Conservation (phyloP, 2,113 vertebrate genomes). For the Tylochromis polylepis region DNA sequence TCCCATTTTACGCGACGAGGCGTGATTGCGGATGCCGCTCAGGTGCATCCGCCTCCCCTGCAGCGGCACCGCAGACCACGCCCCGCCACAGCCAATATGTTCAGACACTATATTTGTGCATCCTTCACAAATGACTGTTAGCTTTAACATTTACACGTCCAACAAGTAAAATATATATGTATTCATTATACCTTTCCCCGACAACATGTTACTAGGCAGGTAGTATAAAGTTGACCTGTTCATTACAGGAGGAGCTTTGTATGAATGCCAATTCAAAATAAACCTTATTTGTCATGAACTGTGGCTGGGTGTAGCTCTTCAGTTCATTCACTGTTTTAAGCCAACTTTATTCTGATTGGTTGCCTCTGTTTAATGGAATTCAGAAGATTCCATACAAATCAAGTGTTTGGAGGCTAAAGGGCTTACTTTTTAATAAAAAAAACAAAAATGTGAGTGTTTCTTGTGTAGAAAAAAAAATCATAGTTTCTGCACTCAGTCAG, state of each 20-base stretch:
- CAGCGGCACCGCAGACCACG: too few relatives aligned
- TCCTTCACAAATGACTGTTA: neutral
- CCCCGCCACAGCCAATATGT: too few relatives aligned
- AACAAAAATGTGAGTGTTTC: accelerated
- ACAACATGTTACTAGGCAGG: neutral
- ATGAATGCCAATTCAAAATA: neutral
- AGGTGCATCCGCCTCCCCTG: too few relatives aligned
- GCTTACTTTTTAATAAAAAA: neutral
- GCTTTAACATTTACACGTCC: neutral
- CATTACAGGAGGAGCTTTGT: neutral
- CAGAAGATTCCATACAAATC: neutral
- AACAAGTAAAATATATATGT: neutral
- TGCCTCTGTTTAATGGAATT: neutral
- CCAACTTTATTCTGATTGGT: neutral
- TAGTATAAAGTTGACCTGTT: neutral
- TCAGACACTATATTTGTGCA: neutral
- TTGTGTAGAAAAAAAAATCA: neutral
- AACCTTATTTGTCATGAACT: neutral
- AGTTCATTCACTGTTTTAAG: neutral
- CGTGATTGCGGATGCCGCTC: too few relatives aligned
- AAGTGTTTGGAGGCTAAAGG: neutral
- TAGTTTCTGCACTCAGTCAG: neutral
- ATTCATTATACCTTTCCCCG: neutral
- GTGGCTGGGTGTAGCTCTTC: neutral
- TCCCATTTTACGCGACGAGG: too few relatives aligned